Base-by-base conservation (phyloP, 2,113 vertebrate species). In the Cisticola juncidis region DNA sequence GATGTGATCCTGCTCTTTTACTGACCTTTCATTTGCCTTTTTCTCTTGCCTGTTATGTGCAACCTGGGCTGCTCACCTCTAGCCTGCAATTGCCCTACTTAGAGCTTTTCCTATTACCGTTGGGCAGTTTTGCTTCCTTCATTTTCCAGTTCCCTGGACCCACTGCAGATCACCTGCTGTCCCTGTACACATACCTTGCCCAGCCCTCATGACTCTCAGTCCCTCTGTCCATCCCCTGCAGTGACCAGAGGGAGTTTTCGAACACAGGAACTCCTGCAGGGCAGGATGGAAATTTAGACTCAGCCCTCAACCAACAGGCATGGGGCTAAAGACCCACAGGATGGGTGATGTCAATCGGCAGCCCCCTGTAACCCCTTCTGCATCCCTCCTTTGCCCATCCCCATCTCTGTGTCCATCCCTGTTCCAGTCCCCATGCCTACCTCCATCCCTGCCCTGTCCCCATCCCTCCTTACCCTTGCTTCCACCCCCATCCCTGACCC, bases 11-110 rank as follows among this genome's bases (percentile, higher is more conserved):
- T 58, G 17, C 8, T 29, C 16, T 6, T 5, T 8, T 6, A 1
- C 2, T 61, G 33, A 18, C 54, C 15, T 77, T 68, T 69, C 3
- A 4, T n/a, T 47, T 29, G 3, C 14, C 12, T 66, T 57, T 45
- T 36, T 1, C 14, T 68, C 38, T 50, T 14, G 2, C 9, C n/a
- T 47, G 33, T 12, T 10, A 24, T 0, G 0, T 44, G 22, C 5
- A 7, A 1, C 4, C 18, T 38, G 35, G 17, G 26, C 29, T 82
- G 31, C 6, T 13, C 45, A 10, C 5, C 9, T 61, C 19, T 12
- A 6, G 5, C 45, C 28, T 5, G 3, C 24, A 28, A 2, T 19
- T 19, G 40, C 16, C 11, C 3, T 57, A 2, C 12, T 23, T 15
- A 22, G 23, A 15, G 20, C 4, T 36, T 62, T 50, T 56, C n/a